phyloP scores from a whole-genome alignment of 2,113 vertebrate species.

The Origma solitaria region DNA sequence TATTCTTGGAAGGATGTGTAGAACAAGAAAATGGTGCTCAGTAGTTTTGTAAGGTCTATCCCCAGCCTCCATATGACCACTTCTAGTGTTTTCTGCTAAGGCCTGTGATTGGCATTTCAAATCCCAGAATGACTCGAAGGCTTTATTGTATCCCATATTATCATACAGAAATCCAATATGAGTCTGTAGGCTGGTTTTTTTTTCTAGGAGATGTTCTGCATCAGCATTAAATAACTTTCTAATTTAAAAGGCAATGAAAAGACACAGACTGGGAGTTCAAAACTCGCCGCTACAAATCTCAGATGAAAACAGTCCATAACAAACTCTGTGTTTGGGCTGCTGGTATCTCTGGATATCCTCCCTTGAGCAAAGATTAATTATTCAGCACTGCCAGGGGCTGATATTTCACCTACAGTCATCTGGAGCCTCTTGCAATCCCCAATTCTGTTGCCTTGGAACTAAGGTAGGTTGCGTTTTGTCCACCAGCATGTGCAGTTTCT shows the following conservation, averaged over 20 bases:
- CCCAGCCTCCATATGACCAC: background rate
- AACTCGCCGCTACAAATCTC: background rate
- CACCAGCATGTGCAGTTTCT: background rate
- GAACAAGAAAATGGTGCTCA: background rate
- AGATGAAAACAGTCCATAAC: background rate
- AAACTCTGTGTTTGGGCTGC: background rate
- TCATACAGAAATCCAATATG: background rate
- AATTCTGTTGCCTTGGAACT: background rate
- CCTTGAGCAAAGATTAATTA: background rate
- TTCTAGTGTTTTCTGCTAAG: background rate
- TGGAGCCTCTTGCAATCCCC: background rate
- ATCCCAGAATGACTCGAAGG: background rate
- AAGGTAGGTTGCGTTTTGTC: background rate
- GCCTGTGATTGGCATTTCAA: background rate
- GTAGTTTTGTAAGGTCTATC: background rate
- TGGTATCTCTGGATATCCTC: background rate
- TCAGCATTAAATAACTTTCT: background rate
- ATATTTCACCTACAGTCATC: background rate
- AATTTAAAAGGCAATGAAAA: constrained; percentile 38
- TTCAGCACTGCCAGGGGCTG: background rate
- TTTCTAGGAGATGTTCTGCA: background rate
- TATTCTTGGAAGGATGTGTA: background rate
- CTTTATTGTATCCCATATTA: background rate
- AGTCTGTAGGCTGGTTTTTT: background rate
- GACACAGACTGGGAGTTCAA: background rate